Percentiles rank a stretch among this genome's conserved stretches.
phyloP scores from a whole-genome alignment of 2,113 vertebrate species.

The Micronycteris hirsuta region DNA sequence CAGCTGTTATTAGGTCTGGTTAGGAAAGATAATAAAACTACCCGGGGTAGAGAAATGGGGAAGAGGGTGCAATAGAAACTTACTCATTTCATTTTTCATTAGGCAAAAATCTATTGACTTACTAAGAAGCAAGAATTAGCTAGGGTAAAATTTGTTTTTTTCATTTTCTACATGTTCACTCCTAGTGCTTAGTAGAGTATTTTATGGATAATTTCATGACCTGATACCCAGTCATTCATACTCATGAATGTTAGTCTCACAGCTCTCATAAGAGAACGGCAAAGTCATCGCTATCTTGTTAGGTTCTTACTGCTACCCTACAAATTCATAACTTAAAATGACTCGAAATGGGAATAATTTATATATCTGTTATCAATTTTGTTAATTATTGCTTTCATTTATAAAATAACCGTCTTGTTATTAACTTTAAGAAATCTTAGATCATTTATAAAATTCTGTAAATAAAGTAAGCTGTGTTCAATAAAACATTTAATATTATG shows the following conservation, averaged over 20 bases:
- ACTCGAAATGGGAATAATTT: neutral
- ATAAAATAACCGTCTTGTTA: neutral
- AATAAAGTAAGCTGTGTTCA: neutral
- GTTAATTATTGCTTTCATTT: neutral
- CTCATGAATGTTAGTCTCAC: neutral
- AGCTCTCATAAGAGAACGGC: neutral
- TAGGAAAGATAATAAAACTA: neutral
- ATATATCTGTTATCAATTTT: neutral
- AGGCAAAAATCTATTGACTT: neutral
- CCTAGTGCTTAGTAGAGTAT: neutral
- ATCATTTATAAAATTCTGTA: neutral
- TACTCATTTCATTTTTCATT: neutral
- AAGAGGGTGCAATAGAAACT: neutral
- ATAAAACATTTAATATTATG: neutral
- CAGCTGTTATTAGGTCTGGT: accelerated
- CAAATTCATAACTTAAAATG: neutral
- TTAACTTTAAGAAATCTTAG: neutral
- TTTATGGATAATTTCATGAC: neutral
- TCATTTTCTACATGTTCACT: neutral
- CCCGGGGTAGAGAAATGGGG: neutral
- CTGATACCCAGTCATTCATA: neutral
- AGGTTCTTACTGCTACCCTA: neutral
- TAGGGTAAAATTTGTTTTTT: neutral
- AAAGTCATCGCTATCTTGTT: neutral
- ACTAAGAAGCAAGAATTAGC: neutral